phyloP scores from a whole-genome alignment of 2,888 invertebrate species.

The Epistrophe grossulariae region DNA sequence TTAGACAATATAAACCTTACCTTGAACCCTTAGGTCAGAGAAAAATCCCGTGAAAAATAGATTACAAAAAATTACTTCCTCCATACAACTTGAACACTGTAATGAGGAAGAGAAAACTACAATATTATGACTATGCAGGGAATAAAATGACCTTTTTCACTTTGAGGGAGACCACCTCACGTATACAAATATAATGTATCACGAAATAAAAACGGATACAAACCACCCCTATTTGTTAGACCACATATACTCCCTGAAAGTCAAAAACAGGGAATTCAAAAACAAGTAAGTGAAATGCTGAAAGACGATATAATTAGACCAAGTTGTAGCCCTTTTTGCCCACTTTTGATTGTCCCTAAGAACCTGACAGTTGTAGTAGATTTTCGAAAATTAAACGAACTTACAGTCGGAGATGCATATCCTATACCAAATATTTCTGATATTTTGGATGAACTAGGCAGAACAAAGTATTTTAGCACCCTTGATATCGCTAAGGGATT shows the following conservation, averaged over 20 bases:
- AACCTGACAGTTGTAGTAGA: not conserved
- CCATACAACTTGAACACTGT: constrained; percentile 15
- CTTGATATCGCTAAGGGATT: constrained; percentile 53
- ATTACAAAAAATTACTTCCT: not conserved
- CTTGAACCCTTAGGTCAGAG: not conserved
- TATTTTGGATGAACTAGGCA: constrained; percentile 46
- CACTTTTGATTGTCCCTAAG: not conserved
- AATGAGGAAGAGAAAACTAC: constrained; percentile 11
- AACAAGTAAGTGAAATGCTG: not conserved
- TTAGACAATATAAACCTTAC: not conserved
- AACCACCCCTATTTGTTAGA: constrained; percentile 6
- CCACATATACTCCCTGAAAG: not conserved
- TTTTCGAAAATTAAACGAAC: constrained; percentile 44
- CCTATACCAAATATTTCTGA: constrained; percentile 45
- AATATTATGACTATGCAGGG: not conserved
- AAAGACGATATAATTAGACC: not conserved
- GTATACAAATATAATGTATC: constrained; percentile 3
- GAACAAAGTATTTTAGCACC: constrained; percentile 37
- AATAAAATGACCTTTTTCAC: constrained; percentile 7
- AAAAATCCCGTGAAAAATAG: constrained; percentile 2
- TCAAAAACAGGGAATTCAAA: not conserved
- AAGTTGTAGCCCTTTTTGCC: not conserved
- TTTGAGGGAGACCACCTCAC: constrained; percentile 8
- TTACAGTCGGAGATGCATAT: constrained; percentile 52
- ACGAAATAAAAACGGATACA: constrained; percentile 14